Evolutionary conservation across 2,113 vertebrate genomes (phyloP), one percentile per base, ranked within the genome.

Genomic region (Xiphophorus hellerii): DNA sequence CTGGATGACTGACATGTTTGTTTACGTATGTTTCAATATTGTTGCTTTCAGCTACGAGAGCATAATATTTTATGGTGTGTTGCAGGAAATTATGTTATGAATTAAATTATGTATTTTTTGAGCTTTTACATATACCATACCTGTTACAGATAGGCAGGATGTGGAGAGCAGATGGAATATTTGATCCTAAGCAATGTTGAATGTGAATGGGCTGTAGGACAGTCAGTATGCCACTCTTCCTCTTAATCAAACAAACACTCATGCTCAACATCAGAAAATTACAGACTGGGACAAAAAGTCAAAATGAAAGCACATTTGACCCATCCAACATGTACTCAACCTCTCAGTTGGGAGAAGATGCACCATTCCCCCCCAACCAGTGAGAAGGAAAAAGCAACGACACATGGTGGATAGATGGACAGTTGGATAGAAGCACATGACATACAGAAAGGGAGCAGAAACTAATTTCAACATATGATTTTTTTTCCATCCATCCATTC

Each of bases 101-200:
- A 37, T 37, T 37, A 48, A 62, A 72, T 17, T 17, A 9, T 83
- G 67, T 61, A 14, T 78, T 39, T 72, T 66, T 28, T 73, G 67
- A 9, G 27, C 61, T 48, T 64, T 62, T 51, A 27, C 11, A 66
- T 69, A 62, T 60, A 61, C 13, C 27, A 7, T 62, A 73, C 62
- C 67, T 83, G 69, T 65, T 80, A 66, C 72, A 89, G 82, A 78
- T 85, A 74, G 87, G 78, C 74, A 85, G 78, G 79, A 78, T 51
- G 80, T 65, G 61, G 66, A 66, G 80, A 87, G 77, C 80, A 86
- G 87, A 90, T 90, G 84, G 85, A 84, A 83, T 77, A 67, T 86
- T 82, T 78, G 80, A 83, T 84, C 71, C 78, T 84, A 64, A 87
- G 85, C 73, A 78, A 80, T 77, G 77, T 78, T 81, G 61, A 71